Evolutionary conservation across 2,113 vertebrate genomes (phyloP), one percentile per base, ranked within the genome.

Genomic region (Equus przewalskii): DNA sequence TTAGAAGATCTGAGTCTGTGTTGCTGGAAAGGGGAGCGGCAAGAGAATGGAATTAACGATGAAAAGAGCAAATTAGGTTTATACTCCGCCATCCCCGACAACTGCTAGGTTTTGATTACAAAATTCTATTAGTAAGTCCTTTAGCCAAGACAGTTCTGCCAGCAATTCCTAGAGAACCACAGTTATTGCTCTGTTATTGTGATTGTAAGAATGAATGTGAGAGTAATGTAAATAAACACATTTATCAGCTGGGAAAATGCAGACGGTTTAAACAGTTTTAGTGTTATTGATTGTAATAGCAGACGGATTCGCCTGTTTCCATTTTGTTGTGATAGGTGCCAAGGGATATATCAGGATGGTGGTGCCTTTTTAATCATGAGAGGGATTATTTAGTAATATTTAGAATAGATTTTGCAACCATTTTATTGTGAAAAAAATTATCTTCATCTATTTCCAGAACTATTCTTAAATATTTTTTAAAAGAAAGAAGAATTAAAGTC

Each of bases 271-370:
- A 96, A 54, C 22, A 60, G 58, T 82, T 92, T 93, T 76, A 69
- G 33, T 86, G 0, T 41, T 94, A 58, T 72, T 95, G 70, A 15
- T 86, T 62, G 8, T 78, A 92, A 76, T 85, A 96, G 41, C 58
- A 41, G 33, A 36, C 22, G n/a, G 75, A 93, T 62, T 78, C 76
- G 65, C 3, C 1, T 51, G 33, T 60, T 85, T 94, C 10, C 0
- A 33, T 93, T 95, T 97, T 95, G 49, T 97, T 94, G 24, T 91
- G 30, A 75, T 93, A 89, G 76, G 26, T 84, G 76, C 41, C 73
- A 12, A 46, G 36, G 84, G 16, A 24, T 93, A 2, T 93, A 83
- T 65, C 28, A 75, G 82, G 62, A 65, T 78, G 6, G 1, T 89
- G 0, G 12, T 92, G 93, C 64, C 58, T 92, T 12, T 85, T 86